These are phyloP conservation scores for Leptosomus discolor DNA, from an alignment of 2,113 vertebrate genomes.

Conservation along the genomic window DNA sequence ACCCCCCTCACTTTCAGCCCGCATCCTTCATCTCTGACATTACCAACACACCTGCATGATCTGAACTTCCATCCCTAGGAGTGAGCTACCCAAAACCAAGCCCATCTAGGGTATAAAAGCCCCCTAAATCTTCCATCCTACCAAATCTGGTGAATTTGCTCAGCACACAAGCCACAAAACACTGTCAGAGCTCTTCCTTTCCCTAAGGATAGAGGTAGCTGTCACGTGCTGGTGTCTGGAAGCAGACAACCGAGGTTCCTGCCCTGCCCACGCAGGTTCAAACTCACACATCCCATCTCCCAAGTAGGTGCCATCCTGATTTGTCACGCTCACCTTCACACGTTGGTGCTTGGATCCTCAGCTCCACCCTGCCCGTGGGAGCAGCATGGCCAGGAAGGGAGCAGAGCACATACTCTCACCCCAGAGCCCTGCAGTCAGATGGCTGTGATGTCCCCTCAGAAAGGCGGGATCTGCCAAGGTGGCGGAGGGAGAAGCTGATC, in stretches of 20 bases:
- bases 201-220: background rate
- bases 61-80: background rate
- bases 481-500: background rate
- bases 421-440: background rate
- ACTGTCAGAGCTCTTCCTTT: background rate
- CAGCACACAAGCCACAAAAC: background rate
- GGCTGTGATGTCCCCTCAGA: background rate
- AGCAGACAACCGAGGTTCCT: background rate
- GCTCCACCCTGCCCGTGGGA: background rate
- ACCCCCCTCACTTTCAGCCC: background rate
- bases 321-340: background rate
- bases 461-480: background rate
- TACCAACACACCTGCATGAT: background rate
- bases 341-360: background rate
- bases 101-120: background rate
- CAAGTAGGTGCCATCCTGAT: background rate
- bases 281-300: background rate
- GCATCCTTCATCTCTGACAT: background rate
- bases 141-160: background rate
- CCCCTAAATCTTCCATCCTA: background rate
- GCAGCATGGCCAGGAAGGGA: background rate
- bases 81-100: background rate
- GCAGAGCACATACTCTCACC: fast-evolving
- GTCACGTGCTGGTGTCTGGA: background rate
- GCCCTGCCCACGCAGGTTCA: background rate